Percentiles rank a stretch among this genome's conserved stretches.
phyloP scores from a whole-genome alignment of 2,797 vertebrate species.

The Petrocephalus schoutedeni region DNA sequence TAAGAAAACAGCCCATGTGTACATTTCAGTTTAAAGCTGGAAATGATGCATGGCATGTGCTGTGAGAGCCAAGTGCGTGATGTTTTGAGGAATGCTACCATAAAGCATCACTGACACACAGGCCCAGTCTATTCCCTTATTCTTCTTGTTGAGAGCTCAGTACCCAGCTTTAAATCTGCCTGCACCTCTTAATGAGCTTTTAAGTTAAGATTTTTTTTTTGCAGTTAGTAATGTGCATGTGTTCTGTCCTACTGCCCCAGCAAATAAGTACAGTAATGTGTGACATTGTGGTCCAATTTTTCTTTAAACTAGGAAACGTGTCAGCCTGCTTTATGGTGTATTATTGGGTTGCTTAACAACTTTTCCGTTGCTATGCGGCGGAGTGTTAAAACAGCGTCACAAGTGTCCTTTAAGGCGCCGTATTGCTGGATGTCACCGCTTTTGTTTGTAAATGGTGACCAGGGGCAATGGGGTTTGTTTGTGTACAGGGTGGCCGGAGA shows the following conservation, averaged over 20 bases:
- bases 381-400: not conserved
- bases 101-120: not conserved
- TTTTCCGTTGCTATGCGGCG: not conserved
- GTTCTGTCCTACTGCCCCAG: not conserved
- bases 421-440: not conserved
- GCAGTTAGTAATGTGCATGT: not conserved
- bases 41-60: not conserved
- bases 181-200: not conserved
- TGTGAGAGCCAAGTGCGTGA: not conserved
- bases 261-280: not conserved
- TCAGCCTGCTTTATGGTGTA: not conserved
- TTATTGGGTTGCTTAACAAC: not conserved
- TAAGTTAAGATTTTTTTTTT: not conserved
- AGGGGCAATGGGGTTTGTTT: not conserved
- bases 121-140: not conserved
- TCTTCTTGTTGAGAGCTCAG: not conserved
- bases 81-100: not conserved
- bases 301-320: not conserved
- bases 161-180: not conserved
- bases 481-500: conserved; percentile 33
- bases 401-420: not conserved
- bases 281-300: not conserved
- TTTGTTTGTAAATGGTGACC: not conserved
- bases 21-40: not conserved
- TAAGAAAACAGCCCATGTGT: not conserved